These are phyloP conservation scores for Oncorhynchus gorbuscha DNA, from an alignment of 2,113 vertebrate species.

Conservation along the genomic window DNA sequence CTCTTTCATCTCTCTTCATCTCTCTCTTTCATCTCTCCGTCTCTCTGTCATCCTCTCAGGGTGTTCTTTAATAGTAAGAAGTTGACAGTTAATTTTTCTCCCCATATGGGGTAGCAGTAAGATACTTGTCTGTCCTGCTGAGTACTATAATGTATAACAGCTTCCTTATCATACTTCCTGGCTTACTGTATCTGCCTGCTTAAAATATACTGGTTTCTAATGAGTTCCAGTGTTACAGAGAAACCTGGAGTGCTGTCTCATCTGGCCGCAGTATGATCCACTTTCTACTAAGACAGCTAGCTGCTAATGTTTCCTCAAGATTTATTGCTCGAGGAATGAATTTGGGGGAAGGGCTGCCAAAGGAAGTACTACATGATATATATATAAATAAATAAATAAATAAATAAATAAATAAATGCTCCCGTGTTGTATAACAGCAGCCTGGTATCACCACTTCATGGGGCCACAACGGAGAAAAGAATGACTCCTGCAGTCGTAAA, in stretches of 20 bases:
- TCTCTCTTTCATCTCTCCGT: background rate
- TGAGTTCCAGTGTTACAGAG: conserved; percentile 22
- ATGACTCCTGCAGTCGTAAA: conserved; percentile 53
- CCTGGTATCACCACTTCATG: conserved; percentile 48
- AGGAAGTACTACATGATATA: conserved; percentile 41
- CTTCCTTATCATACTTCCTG: background rate
- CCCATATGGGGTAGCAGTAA: conserved; percentile 47
- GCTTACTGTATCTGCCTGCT: background rate
- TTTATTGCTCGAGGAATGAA: conserved; percentile 52
- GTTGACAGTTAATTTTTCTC: conserved; percentile 60
- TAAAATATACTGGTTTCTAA: conserved; percentile 41
- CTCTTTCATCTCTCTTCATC: too few species aligned
- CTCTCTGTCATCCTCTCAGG: conserved; percentile 22
- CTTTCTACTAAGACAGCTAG: conserved; percentile 48
- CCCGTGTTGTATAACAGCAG: conserved; percentile 25
- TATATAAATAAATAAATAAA: too few species aligned
- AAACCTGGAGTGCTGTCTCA: conserved; percentile 42
- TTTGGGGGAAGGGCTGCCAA: conserved; percentile 57
- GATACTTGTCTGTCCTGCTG: conserved; percentile 50
- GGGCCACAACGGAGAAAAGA: conserved; percentile 54
- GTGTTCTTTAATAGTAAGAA: conserved; percentile 70
- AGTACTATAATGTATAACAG: background rate
- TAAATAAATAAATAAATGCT: too few species aligned
- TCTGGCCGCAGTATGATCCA: conserved; percentile 42
- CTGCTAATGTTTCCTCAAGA: conserved; percentile 59